Evolutionary conservation across 2,797 vertebrate genomes (phyloP).

Genomic region (Clarias platycephalus): DNA sequence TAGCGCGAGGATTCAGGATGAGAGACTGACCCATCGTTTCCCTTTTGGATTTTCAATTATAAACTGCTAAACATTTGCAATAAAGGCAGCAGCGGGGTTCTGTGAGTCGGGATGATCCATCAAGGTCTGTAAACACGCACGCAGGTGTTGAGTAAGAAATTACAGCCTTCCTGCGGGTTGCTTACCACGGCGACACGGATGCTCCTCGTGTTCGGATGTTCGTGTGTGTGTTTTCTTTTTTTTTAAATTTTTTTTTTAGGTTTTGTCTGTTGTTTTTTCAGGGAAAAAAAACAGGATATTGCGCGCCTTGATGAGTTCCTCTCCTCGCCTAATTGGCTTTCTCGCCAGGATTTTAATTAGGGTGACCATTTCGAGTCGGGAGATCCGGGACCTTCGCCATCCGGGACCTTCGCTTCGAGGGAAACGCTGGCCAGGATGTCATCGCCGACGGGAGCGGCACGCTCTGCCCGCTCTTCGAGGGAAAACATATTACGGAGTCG

Average conservation of each 20-base stretch:
- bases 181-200: background rate
- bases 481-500: background rate
- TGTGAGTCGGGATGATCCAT: conserved; percentile 52
- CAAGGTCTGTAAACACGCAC: conserved; percentile 26
- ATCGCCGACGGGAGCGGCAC: background rate
- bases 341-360: conserved; percentile 54
- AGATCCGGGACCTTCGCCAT: conserved; percentile 8
- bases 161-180: background rate
- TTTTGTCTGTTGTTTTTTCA: no score
- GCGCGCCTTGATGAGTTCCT: conserved; percentile 48
- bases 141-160: conserved; percentile 25
- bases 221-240: conserved; percentile 9
- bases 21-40: conserved; percentile 63
- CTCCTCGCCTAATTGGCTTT: conserved; percentile 36
- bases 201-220: background rate
- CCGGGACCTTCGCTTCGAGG: conserved; percentile 10
- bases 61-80: conserved; percentile 66
- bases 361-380: conserved; percentile 24
- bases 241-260: no score
- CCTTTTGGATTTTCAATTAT: conserved; percentile 63
- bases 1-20: conserved; percentile 55
- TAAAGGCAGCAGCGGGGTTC: conserved; percentile 47
- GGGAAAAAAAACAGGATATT: conserved; percentile 48
- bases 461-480: background rate
- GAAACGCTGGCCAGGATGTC: conserved; percentile 19